Base-by-base conservation (phyloP, 1,140 invertebrate species). In the Zaprionus kolodkinae region DNA sequence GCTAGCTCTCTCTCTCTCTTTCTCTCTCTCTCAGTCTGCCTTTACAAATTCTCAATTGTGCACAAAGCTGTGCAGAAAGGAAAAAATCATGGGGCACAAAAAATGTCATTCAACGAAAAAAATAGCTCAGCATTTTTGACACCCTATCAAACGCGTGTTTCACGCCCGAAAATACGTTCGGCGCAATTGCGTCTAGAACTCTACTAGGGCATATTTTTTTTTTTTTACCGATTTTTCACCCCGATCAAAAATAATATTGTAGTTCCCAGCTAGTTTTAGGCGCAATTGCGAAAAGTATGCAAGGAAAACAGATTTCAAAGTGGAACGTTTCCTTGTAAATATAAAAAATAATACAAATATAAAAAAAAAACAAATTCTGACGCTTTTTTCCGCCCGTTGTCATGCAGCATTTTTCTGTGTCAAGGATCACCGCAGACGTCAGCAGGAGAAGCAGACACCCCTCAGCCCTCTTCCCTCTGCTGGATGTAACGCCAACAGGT, bases 21-120 rank as follows among this genome's bases (percentile, higher is more conserved):
- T 54, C 27, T 3, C 27, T 10, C 25, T 27, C 12, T 11, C 6
- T 30, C n/a, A 3, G 6, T 55, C 7, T 33, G 7, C 60, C 85
- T 78, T 80, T 83, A 78, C 83, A 88, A 88, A 87, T 80, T 83
- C 69, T 87, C 84, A 87, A 87, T 87, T 80, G 79, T 74, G 80
- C 73, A 65, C 65, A 57, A 60, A 35, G 38, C 12, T 3, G 15
- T 33, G 17, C 55, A 71, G 66, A 72, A 74, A 45, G 25, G 30
- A 66, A 50, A 36, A 25, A 25, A 21, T 33, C 38, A 30, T 13
- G 25, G 50, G 0, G 50, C 21, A 54, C 40, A 63, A 35, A 57
- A 33, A 48, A 38, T 68, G 56, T 64, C 45, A 56, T 17, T 50
- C 21, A 64, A 62, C 69, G 68, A 76, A 66, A 74, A 57, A 85